Conservation (phyloP, 1,140 invertebrate species). For the Sycophaga agraensis region DNA sequence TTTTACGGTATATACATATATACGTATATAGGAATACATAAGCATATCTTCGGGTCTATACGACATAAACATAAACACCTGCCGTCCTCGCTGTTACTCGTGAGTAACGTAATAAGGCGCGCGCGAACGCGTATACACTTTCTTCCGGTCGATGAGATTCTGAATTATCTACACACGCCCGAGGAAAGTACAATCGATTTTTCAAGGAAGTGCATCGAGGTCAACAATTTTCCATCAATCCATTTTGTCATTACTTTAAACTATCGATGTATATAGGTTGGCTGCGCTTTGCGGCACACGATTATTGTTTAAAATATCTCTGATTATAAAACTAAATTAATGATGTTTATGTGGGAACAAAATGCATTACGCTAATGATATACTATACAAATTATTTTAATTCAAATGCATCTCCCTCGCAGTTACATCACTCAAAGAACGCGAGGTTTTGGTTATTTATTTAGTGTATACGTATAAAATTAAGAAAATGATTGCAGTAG, state of each 20-base stretch:
- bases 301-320: no score
- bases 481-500: no score
- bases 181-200: not conserved
- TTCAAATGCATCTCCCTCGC: no score
- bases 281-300: no score
- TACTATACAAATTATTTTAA: no score
- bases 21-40: not conserved
- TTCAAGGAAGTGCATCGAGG: not conserved
- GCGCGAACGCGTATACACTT: not conserved
- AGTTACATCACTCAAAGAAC: no score
- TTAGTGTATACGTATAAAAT: no score
- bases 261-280: no score
- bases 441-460: no score
- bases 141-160: slow-evolving; percentile 2
- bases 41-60: not conserved
- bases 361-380: no score
- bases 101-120: not conserved
- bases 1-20: not conserved
- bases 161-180: not conserved
- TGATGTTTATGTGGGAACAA: no score
- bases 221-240: not conserved
- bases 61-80: slow-evolving; percentile 10
- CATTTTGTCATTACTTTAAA: not conserved
- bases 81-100: not conserved
- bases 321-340: no score